Evolutionary conservation across 2,888 invertebrate genomes (phyloP), one percentile per base, ranked within the genome.

Genomic region (Pogonocherus hispidulus): DNA sequence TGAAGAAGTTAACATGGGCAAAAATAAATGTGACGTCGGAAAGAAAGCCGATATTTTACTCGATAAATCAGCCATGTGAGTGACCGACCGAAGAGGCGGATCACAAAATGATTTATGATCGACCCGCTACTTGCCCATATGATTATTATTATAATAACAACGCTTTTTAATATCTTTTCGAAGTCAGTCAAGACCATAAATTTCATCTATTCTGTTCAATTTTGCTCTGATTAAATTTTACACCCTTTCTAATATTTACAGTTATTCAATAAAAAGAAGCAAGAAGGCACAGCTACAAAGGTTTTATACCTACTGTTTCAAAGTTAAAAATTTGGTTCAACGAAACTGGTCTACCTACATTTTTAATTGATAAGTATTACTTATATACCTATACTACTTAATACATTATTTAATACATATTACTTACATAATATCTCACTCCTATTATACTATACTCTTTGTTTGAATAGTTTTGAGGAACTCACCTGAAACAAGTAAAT

Each of bases 81-180:
- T 84, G 84, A 82, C 83, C 84, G 82, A 78, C 78, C 79, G 78
- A 81, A 78, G 82, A 80, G 84, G 84, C 84, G 84, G 81, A 84
- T 82, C 82, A 82, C 79, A 79, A 79, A 77, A 85, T 85, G 85
- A 85, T 85, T 85, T 85, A 85, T 82, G 71, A 73, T 72, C 78
- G 74, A 80, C 79, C 81, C 81, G 81, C 82, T 83, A 83, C 82
- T 84, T 82, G 83, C 81, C 83, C 84, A 84, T 85, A 83, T 84
- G 83, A 85, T 85, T 84, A 84, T 83, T 84, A 85, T 84, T 83
- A 84, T 85, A 84, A 85, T 82, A 84, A 82, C 81, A 82, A 83
- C 81, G 80, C 79, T 80, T 82, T 83, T 83, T 81, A 82, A 82
- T 83, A 81, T 79, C 79, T 82, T 77, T 81, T 83, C 82, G n/a